Base-by-base conservation (phyloP, 2,888 invertebrate species). In the Amiota minor region DNA sequence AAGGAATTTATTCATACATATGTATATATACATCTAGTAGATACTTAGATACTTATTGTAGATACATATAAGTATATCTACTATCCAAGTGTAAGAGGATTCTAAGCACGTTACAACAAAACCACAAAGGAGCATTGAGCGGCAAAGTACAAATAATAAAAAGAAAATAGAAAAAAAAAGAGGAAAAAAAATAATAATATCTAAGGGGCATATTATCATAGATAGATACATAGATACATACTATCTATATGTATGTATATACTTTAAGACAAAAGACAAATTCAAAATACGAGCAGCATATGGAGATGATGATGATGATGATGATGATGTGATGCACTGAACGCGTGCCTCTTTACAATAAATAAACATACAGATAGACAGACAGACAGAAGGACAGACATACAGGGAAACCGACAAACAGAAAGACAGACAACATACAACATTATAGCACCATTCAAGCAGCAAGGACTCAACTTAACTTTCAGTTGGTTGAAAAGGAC, bases 91-190 rank as follows among this genome's bases (percentile, higher is more conserved):
- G 6, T 35, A 35, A 6, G 35, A 35, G 35, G 35, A 35, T 35
- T 35, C 35, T 35, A 35, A 35, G 59, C 53, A 20, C 20, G 59
- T 59, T 20, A 12, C 59, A 11, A 49, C 45, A 23, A 61, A 56
- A 68, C 59, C 16, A 49, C 45, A 23, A 61, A 56, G 70, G 74
- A 81, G 78, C 80, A 82, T 82, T 77, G 75, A 69, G 75, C 75
- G 74, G 73, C 69, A 84, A 75, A 81, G 75, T 76, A 77, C 78
- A 81, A 78, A 78, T 16, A 70, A 35, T n/a, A 65, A 67, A n/a
- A 11, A 64, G 9, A 9, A 6, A 59, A 59, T 1, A 59, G 9
- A 59, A 59, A 61, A 18, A 9, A 61, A 61, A n/a, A n/a, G n/a
- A n/a, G n/a, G n/a, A n/a, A n/a, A n/a, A 61, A 35, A 6, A 35